These are phyloP conservation scores for Varanus salvator DNA, from an alignment of 2,113 vertebrate species.

Conservation along the genomic window DNA sequence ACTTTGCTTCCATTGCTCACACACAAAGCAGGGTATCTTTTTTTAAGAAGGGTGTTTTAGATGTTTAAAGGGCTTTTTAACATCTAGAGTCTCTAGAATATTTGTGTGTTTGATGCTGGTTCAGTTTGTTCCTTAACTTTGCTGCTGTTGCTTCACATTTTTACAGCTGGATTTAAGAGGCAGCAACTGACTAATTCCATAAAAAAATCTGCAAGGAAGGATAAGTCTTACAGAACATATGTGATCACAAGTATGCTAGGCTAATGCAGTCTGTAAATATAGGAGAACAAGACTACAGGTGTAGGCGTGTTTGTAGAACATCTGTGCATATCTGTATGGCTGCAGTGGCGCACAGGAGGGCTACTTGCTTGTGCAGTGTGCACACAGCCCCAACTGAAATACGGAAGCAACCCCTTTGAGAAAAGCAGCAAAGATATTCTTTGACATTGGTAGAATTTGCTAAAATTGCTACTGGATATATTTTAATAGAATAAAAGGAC, in stretches of 20 bases:
- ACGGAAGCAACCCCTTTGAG: not conserved
- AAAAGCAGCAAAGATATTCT: too few relatives aligned
- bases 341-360: not conserved
- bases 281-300: not conserved
- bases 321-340: not conserved
- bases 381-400: not conserved
- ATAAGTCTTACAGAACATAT: not conserved
- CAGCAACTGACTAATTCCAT: not conserved
- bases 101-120: not conserved
- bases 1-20: not conserved
- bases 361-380: not conserved
- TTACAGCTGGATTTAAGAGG: not conserved
- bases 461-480: too few relatives aligned
- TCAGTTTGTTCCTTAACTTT: not conserved
- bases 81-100: not conserved
- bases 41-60: not conserved
- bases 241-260: not conserved
- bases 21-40: not conserved
- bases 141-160: not conserved
- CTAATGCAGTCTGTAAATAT: not conserved
- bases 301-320: not conserved
- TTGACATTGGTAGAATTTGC: too few relatives aligned
- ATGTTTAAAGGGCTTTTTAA: not conserved
- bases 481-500: too few relatives aligned
- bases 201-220: not conserved